Evolutionary conservation across 2,888 invertebrate species (phyloP).

Genomic region (Leptinotarsa tumamoca): DNA sequence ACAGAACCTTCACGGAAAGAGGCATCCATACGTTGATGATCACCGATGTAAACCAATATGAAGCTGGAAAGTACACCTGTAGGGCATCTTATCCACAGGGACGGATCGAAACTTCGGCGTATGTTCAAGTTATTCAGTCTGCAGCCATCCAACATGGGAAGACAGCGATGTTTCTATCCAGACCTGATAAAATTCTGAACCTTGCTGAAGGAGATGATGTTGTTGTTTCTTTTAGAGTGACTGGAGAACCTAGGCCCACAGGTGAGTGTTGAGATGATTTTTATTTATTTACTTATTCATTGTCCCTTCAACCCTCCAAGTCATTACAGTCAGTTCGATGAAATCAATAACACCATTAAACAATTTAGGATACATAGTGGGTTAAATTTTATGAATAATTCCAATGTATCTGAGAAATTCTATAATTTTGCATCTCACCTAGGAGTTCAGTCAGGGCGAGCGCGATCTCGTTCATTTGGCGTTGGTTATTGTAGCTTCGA

Average conservation of each 20-base stretch:
- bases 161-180: slow-evolving; percentile 82
- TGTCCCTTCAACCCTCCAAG: no score
- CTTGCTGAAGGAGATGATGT: slow-evolving; percentile 85
- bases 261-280: slow-evolving; percentile 68
- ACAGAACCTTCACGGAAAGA: slow-evolving; percentile 76
- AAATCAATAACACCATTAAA: no score
- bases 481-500: no score
- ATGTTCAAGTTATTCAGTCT: slow-evolving; percentile 76
- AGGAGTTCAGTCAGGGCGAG: no score
- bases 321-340: no score
- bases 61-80: slow-evolving; percentile 82
- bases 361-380: no score
- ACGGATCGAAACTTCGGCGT: slow-evolving; percentile 79
- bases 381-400: no score
- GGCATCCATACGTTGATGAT: slow-evolving; percentile 81
- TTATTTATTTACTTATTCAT: no score
- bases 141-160: slow-evolving; percentile 74
- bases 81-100: slow-evolving; percentile 76
- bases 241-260: slow-evolving; percentile 87
- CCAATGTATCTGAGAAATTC: no score
- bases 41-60: slow-evolving; percentile 78
- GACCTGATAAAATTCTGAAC: slow-evolving; percentile 82
- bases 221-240: slow-evolving; percentile 83
- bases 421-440: no score
- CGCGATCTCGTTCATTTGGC: no score